Evolutionary conservation across 1,140 invertebrate genomes (phyloP).

Genomic region (Diorhabda elongata): DNA sequence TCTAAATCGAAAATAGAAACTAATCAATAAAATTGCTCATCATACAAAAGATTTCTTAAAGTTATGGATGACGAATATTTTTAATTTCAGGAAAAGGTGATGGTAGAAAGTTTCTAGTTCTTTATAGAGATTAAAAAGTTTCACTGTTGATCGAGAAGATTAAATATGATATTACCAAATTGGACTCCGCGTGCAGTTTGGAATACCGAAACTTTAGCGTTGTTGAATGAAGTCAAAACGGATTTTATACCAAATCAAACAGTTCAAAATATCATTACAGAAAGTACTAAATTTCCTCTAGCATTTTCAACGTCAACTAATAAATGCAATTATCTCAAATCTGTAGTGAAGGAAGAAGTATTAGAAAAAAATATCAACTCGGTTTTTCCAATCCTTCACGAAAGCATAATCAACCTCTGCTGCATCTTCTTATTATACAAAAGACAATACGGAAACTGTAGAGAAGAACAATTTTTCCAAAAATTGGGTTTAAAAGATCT

Average conservation of each 20-base stretch:
- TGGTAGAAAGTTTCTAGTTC: no score
- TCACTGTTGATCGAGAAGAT: no score
- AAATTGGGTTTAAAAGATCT: constrained; percentile 54
- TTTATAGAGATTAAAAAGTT: no score
- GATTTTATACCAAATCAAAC: constrained; percentile 15
- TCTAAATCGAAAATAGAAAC: no score
- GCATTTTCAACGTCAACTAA: constrained; percentile 48
- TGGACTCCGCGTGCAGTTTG: constrained; percentile 23
- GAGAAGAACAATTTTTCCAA: constrained; percentile 54
- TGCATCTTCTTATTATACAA: constrained; percentile 49
- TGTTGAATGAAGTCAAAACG: not conserved
- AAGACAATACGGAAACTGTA: constrained; percentile 49
- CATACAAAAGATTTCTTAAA: no score
- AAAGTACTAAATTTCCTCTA: constrained; percentile 48
- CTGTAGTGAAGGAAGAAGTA: constrained; percentile 37
- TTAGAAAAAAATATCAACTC: constrained; percentile 50
- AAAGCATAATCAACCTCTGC: constrained; percentile 47
- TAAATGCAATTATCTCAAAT: constrained; percentile 42
- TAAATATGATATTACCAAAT: constrained; percentile 10
- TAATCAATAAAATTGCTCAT: no score
- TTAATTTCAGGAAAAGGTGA: no score
- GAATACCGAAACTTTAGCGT: constrained; percentile 16
- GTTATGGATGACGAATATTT: no score
- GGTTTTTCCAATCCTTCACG: constrained; percentile 51
- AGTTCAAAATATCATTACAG: constrained; percentile 45